These are phyloP conservation scores for Lasioglossum malachurum DNA, from an alignment of 2,888 invertebrate species.

Conservation along the genomic window DNA sequence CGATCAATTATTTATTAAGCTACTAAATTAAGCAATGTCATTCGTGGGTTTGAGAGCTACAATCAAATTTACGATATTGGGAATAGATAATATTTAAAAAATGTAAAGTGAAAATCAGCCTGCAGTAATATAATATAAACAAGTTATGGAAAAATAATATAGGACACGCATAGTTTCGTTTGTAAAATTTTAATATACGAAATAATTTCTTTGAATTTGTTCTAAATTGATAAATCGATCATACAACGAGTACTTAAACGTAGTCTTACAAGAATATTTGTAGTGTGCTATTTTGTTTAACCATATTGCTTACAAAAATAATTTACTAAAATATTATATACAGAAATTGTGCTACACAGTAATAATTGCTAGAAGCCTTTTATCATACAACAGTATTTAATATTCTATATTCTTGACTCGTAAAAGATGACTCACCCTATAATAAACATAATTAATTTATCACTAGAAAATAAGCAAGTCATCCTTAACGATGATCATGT, in stretches of 20 bases:
- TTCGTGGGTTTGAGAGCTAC: neutral
- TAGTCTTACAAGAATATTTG: conserved; percentile 22
- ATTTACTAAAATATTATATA: conserved; percentile 50
- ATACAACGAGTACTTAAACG: conserved; percentile 17
- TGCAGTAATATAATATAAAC: conserved; percentile 3
- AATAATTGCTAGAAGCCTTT: conserved; percentile 28
- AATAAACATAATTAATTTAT: conserved; percentile 23
- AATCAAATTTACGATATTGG: neutral
- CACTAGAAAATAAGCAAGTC: conserved; percentile 23
- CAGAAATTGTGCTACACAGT: conserved; percentile 39
- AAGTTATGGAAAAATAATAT: conserved; percentile 6
- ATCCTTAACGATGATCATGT: conserved; percentile 31
- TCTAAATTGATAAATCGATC: conserved; percentile 11
- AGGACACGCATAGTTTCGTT: neutral
- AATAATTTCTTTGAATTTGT: conserved; percentile 6
- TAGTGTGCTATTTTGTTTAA: conserved; percentile 3
- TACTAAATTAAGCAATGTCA: conserved; percentile 24
- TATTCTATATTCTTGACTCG: conserved; percentile 1
- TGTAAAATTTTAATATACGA: conserved; percentile 19
- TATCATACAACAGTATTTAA: conserved; percentile 26
- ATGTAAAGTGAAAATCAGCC: neutral
- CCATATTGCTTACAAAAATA: conserved; percentile 32
- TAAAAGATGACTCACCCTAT: neutral
- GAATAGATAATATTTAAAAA: conserved; percentile 3
- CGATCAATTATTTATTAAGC: conserved; percentile 17